Evolutionary conservation across 1,140 invertebrate genomes (phyloP), one percentile per base, ranked within the genome.

Genomic region (Tyrophagus putrescentiae): DNA sequence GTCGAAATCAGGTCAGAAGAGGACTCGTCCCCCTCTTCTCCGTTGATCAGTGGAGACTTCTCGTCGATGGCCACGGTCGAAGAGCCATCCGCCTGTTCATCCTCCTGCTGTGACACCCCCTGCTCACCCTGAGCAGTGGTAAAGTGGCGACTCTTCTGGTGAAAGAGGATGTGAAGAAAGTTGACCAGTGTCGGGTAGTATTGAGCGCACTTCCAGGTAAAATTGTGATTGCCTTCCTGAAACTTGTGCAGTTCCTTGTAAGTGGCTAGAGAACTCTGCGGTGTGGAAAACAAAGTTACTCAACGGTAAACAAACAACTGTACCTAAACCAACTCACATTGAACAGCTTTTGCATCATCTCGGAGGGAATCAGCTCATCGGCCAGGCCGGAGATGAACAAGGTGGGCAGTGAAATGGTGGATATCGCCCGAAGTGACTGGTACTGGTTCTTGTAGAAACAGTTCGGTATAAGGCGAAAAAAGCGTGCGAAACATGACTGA

Each of bases 321-420:
- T 44, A 50, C 44, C 39, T 54, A 9, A 29, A n/a, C n/a, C n/a
- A 4, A 21, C 66, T 67, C 66, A 73, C 71, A 48, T 69, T 62
- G 44, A 84, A 84, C 57, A 94, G 75, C 58, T 82, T 77, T 62
- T 78, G 74, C 79, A 90, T 91, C 89, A 94, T 94, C 45, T 72
- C 67, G 5, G 84, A 80, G 41, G 89, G 89, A 32, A 95, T 88
- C 52, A 94, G 72, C 27, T 79, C 79, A 72, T 94, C 91, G 25
- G 80, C 79, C 60, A 84, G 75, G 18, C 72, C 73, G 61, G 69
- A 73, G 11, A 75, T 62, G 64, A 75, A 75, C 7, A 75, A 62
- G 4, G 68, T 69, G 23, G 73, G 72, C 13, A 68, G 42, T 11
- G 61, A 60, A 3, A 74, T 60, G 23, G 52, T 13, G 21, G 42